Evolutionary conservation across 2,797 vertebrate species (phyloP), one percentile per base, ranked within the genome.

Genomic region (Pampus argenteus): DNA sequence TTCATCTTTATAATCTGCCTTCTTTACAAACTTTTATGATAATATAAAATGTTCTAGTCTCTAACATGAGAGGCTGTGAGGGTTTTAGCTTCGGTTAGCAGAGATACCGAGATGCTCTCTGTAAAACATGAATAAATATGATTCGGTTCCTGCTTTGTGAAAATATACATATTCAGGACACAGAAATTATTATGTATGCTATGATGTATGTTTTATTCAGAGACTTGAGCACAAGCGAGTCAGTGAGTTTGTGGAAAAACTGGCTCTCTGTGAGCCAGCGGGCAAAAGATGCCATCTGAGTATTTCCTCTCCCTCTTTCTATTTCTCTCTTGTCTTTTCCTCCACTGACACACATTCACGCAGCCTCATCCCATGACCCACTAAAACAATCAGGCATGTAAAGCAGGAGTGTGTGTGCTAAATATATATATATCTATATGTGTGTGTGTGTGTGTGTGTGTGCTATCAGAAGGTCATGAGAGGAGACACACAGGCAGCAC

Each of bases 311-410:
- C 20, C 29, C 67, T 62, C 36, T 51, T 38, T 38, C 45, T 45
- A 60, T 51, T 10, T 34, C 20, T n/a, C 44, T 54, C 62, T 54
- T 17, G 0, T 74, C 75, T 80, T 72, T 72, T 82, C 74, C 61
- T 80, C 63, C 77, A 79, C 85, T 89, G 86, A 87, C 91, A 91
- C 81, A 91, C 75, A 83, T 89, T 83, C 79, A 38, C 9, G 11
- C 83, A 74, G 62, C 78, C 71, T 76, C 79, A 73, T 88, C 70
- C 56, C 63, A 63, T 92, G 92, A 92, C 92, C 92, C 81, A 92
- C 64, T 92, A 92, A 93, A 89, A 93, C 89, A 92, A 83, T 91
- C 88, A 89, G 83, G 80, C 90, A 90, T 89, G 84, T 74, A 82
- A 90, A 89, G 74, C 48, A 79, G 66, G 77, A 67, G 68, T 31